phyloP scores from a whole-genome alignment of 2,113 vertebrate genomes.

The Etheostoma spectabile region DNA sequence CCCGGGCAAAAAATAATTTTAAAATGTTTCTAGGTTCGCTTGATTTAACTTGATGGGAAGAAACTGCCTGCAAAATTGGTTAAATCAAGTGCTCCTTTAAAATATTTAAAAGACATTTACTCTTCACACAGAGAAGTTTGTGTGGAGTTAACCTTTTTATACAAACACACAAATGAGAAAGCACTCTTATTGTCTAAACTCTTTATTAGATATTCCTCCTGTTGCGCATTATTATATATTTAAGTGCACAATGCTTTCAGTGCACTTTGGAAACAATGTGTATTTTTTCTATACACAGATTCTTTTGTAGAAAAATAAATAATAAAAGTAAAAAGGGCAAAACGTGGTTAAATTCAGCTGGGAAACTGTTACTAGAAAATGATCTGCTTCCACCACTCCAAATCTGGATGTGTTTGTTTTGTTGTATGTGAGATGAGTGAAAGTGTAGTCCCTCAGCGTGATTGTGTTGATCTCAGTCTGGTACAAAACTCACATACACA shows the following conservation, averaged over 20 bases:
- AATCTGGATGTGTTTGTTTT: neutral
- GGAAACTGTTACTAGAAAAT: conserved; percentile 22
- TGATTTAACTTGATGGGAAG: conserved; percentile 50
- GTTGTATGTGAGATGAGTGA: neutral
- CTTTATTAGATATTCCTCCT: conserved; percentile 44
- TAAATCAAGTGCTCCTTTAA: conserved; percentile 32
- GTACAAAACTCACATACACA: neutral
- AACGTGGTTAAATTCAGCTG: conserved; percentile 46
- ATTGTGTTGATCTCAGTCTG: conserved; percentile 8
- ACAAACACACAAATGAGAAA: conserved; percentile 43
- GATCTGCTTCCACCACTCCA: conserved; percentile 27
- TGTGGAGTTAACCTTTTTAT: conserved; percentile 41
- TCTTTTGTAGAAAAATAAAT: conserved; percentile 64
- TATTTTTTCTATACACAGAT: conserved; percentile 67
- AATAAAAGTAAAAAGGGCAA: conserved; percentile 11
- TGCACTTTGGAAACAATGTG: conserved; percentile 72
- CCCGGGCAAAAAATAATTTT: conserved; percentile 11
- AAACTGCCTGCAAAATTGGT: conserved; percentile 27
- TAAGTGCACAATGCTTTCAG: conserved; percentile 61
- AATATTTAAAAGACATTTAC: conserved; percentile 47
- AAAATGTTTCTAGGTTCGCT: conserved; percentile 28
- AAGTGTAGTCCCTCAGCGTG: neutral
- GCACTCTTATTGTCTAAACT: conserved; percentile 40
- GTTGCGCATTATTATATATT: conserved; percentile 44
- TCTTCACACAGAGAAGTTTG: conserved; percentile 32